Evolutionary conservation across 2,888 invertebrate genomes (phyloP).

Genomic region (Leptopilina myrica): DNA sequence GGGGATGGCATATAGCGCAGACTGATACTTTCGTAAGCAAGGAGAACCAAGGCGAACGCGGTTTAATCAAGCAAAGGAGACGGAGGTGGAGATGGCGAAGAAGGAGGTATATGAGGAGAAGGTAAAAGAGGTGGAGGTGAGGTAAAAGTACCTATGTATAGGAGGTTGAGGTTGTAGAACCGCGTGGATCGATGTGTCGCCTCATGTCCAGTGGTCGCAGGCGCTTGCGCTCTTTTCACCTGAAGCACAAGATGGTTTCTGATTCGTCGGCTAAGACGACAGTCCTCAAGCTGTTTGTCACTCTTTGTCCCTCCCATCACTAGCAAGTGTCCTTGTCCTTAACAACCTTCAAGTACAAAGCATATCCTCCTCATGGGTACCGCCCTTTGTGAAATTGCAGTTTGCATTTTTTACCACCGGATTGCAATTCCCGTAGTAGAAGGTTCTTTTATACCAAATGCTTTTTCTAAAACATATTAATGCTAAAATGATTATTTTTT

Average conservation of each 20-base stretch:
- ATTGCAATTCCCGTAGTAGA: too few relatives aligned
- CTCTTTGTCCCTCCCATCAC: slow-evolving; percentile 55
- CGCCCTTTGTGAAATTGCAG: slow-evolving; percentile 53
- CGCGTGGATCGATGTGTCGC: slow-evolving; percentile 75
- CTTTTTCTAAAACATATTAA: too few relatives aligned
- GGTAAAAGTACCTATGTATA: slow-evolving; percentile 44
- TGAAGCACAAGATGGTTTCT: slow-evolving; percentile 61
- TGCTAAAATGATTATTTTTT: too few relatives aligned
- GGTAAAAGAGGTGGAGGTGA: slow-evolving; percentile 48
- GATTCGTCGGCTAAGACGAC: slow-evolving; percentile 66
- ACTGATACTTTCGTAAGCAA: slow-evolving; percentile 55
- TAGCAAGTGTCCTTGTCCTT: slow-evolving; percentile 25
- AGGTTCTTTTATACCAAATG: too few relatives aligned
- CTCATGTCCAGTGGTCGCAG: slow-evolving; percentile 71
- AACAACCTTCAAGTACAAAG: slow-evolving; percentile 37
- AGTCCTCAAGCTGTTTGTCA: slow-evolving; percentile 63
- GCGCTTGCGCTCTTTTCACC: slow-evolving; percentile 72
- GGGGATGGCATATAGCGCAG: slow-evolving; percentile 44
- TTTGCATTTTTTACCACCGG: background rate
- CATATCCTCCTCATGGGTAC: slow-evolving; percentile 46
- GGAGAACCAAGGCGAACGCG: slow-evolving; percentile 52
- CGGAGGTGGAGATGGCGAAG: slow-evolving; percentile 55
- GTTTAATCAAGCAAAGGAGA: slow-evolving; percentile 70
- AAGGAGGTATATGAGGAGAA: slow-evolving; percentile 48
- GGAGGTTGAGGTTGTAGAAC: slow-evolving; percentile 67